Evolutionary conservation across 1,140 invertebrate genomes (phyloP).

Genomic region (Zophobas morio): DNA sequence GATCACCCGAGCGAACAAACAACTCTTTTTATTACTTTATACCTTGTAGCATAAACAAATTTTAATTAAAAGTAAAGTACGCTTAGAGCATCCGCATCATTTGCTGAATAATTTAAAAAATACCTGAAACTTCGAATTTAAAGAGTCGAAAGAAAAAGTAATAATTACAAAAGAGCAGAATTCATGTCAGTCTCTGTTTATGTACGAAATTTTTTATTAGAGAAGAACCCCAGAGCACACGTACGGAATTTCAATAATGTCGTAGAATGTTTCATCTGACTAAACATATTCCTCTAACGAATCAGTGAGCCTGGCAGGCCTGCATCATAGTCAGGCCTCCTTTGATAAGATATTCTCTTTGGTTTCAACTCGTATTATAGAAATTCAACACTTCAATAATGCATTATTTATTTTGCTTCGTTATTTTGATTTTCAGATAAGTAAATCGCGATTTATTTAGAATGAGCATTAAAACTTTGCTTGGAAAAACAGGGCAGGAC

Average conservation of each 20-base stretch:
- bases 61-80: too few relatives aligned
- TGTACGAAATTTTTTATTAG: constrained; percentile 42
- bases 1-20: too few relatives aligned
- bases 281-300: constrained; percentile 46
- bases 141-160: constrained; percentile 4
- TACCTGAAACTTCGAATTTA: not conserved
- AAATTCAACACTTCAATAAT: constrained; percentile 49
- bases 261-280: constrained; percentile 44
- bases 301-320: constrained; percentile 41
- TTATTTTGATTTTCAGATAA: constrained; percentile 34
- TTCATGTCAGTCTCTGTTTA: constrained; percentile 38
- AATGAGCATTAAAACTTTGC: not conserved
- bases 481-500: not conserved
- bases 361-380: constrained; percentile 44
- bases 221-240: constrained; percentile 31
- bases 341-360: constrained; percentile 54
- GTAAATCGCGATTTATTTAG: not conserved
- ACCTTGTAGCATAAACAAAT: too few relatives aligned
- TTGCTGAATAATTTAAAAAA: not conserved
- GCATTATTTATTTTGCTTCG: constrained; percentile 47
- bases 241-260: constrained; percentile 46
- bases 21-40: too few relatives aligned
- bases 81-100: too few relatives aligned
- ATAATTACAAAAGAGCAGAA: constrained; percentile 29
- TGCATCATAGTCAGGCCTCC: constrained; percentile 35